Evolutionary conservation across 2,888 invertebrate genomes (phyloP), one percentile per base, ranked within the genome.

Genomic region (Acanthosoma haemorrhoidale): DNA sequence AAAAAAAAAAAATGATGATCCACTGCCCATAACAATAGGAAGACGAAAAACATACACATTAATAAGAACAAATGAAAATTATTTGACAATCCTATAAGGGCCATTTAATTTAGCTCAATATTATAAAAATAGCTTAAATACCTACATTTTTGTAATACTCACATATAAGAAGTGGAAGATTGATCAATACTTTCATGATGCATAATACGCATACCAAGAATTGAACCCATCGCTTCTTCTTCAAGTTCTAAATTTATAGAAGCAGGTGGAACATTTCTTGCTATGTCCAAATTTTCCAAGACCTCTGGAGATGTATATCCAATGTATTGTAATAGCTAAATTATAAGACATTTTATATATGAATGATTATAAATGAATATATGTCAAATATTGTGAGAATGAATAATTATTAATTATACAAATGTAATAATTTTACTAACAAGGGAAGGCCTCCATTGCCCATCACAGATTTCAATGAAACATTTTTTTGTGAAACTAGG

Each of bases 291-390:
- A 66, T 82, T 82, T 71, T 87, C 84, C 58, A 89, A 81, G 78
- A 94, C 92, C 80, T 97, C 96, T 0, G 96, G 91, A 76, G 95
- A 96, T 2, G 94, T 92, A 80, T 91, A 87, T 0, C 94, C 94
- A 77, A 97, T 89, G 81, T 95, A 96, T 76, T 91, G 89, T 71
- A 96, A 82, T 72, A 95, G 83, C 94, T 94, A 70, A 69, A 72
- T 51, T 60, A 25, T 9, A 21, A 59, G 6, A 32, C 13, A 59
- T 1, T 9, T 43, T 18, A 21, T 25, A 51, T 51, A 25, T 51
- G 51, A 25, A 43, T 21, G 16, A 25, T 25, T 4, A 4, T 3
- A 25, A 43, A 25, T 25, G 18, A 4, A 21, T 13, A 11, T 43
- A 9, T 21, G 9, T 51, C 9, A n/a, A n/a, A 5, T 41, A 4